These are phyloP conservation scores for Australoheros scitulus DNA, from an alignment of 2,113 vertebrate species.

Conservation along the genomic window DNA sequence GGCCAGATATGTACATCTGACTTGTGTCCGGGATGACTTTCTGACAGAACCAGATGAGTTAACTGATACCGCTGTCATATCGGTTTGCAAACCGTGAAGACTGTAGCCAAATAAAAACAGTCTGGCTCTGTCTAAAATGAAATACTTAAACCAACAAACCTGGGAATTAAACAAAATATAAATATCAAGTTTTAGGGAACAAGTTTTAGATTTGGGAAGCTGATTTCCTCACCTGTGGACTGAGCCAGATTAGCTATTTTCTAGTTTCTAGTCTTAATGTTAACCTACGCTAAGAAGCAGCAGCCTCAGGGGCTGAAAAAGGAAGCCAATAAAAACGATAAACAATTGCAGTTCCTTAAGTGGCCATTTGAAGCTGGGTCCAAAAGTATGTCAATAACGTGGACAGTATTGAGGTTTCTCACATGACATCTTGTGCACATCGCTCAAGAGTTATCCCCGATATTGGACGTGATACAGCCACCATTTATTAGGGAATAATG, in stretches of 20 bases:
- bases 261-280: neutral
- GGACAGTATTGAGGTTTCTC: neutral
- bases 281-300: no score
- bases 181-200: neutral
- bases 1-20: no score
- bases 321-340: neutral
- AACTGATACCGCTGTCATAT: neutral
- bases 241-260: neutral
- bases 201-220: neutral
- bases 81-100: neutral
- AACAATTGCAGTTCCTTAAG: neutral
- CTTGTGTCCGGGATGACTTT: neutral
- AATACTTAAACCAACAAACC: neutral
- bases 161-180: neutral
- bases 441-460: neutral
- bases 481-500: no score
- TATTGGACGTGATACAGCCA: no score
- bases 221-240: neutral
- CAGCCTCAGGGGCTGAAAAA: neutral
- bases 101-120: neutral
- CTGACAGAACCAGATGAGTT: neutral
- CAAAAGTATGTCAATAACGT: neutral
- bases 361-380: accelerated
- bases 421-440: accelerated
- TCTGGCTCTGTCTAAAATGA: neutral